Conservation (phyloP, 2,888 invertebrate species). For the Scotopteryx bipunctaria region DNA sequence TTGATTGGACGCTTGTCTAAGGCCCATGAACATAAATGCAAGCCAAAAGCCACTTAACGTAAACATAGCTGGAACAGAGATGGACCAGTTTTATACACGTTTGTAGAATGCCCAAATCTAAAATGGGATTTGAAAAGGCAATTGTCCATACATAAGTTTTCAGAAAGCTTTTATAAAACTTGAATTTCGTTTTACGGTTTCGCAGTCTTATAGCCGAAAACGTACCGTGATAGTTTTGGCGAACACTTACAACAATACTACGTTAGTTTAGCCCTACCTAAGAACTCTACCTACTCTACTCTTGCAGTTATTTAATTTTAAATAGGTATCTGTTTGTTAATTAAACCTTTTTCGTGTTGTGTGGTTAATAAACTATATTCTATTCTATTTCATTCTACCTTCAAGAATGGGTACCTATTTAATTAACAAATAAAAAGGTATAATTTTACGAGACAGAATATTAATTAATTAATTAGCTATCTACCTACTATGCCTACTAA, state of each 20-base stretch:
- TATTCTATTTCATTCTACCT: too few relatives aligned
- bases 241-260: too few relatives aligned
- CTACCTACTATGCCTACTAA: too few relatives aligned
- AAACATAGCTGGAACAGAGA: constrained; percentile 45
- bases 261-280: too few relatives aligned
- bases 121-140: constrained; percentile 32
- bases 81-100: constrained; percentile 36
- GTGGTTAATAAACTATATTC: too few relatives aligned
- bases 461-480: not conserved
- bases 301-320: too few relatives aligned
- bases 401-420: too few relatives aligned
- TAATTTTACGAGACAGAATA: not conserved
- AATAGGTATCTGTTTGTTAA: too few relatives aligned
- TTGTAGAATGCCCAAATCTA: constrained; percentile 33
- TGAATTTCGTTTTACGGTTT: constrained; percentile 1
- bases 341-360: too few relatives aligned
- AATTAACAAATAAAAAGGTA: too few relatives aligned
- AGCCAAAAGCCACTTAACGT: constrained; percentile 47
- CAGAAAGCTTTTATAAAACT: constrained; percentile 12
- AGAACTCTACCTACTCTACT: too few relatives aligned
- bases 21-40: constrained; percentile 50
- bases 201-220: not conserved
- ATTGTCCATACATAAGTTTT: constrained; percentile 14
- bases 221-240: too few relatives aligned
- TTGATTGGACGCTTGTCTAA: constrained; percentile 6